Conservation (phyloP, 2,113 vertebrate species). For the Chunga burmeisteri region DNA sequence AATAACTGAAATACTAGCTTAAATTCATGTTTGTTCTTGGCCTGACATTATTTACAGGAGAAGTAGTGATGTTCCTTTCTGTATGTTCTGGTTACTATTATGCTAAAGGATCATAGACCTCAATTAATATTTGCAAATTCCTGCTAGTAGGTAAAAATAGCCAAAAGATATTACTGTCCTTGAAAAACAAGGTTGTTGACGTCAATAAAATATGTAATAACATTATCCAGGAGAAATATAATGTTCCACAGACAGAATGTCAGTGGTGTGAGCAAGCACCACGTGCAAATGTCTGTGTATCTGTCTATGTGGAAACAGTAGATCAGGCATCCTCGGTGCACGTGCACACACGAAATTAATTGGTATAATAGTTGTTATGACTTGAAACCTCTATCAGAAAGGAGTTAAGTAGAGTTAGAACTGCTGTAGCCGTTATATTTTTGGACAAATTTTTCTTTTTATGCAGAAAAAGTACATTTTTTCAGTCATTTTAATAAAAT, state of each 20-base stretch:
- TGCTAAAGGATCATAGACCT: neutral
- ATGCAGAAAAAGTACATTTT: neutral
- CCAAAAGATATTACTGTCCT: conserved; percentile 1
- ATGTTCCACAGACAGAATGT: neutral
- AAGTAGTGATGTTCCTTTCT: neutral
- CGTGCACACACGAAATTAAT: neutral
- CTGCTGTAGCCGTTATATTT: neutral
- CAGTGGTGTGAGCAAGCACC: neutral
- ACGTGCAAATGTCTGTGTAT: neutral
- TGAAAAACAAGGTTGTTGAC: conserved; percentile 16
- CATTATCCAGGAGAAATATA: neutral
- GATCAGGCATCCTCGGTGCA: neutral
- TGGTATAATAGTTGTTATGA: neutral
- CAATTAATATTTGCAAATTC: conserved; percentile 34
- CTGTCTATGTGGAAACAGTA: neutral
- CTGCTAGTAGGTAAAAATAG: conserved; percentile 18
- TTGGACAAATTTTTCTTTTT: neutral
- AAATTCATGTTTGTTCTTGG: neutral
- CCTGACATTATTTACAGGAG: neutral
- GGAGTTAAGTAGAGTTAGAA: neutral
- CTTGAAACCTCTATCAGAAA: neutral
- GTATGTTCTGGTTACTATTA: neutral
- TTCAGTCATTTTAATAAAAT: neutral
- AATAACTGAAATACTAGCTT: neutral
- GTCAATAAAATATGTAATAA: conserved; percentile 1